A percentile compares a stretch with the other conserved stretches of the same genome.
Evolutionary conservation across 2,113 vertebrate genomes (phyloP).

Genomic region (Oceanodroma tethys): DNA sequence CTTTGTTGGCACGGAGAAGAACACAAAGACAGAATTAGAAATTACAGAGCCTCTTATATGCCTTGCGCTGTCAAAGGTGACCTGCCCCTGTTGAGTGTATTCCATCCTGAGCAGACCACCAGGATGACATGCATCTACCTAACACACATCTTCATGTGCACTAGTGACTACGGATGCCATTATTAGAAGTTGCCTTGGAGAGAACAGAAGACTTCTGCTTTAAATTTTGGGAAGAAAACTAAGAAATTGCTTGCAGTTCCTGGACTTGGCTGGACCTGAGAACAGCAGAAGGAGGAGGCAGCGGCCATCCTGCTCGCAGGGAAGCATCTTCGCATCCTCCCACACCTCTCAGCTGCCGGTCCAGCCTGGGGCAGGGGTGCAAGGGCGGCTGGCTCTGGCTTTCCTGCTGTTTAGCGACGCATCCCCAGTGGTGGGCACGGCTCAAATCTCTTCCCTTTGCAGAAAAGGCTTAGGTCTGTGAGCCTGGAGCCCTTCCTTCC

Average conservation of each 20-base stretch:
- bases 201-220: neutral
- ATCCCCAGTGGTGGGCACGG: rapidly evolving
- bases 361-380: neutral
- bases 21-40: neutral
- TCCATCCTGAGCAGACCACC: neutral
- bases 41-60: neutral
- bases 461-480: neutral
- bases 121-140: neutral
- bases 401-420: rapidly evolving
- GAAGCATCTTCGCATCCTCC: neutral
- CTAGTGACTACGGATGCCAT: neutral
- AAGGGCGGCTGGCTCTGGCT: neutral
- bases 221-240: neutral
- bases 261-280: neutral
- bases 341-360: neutral
- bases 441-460: neutral
- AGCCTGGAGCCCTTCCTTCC: neutral
- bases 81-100: rapidly evolving
- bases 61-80: neutral
- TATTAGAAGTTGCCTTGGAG: neutral
- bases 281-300: neutral
- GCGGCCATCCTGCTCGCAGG: rapidly evolving
- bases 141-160: neutral
- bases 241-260: neutral
- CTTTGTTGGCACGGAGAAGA: neutral